Evolutionary conservation across 1,140 invertebrate species (phyloP), one percentile per base, ranked within the genome.

Genomic region (Holcopasites calliopsidis): DNA sequence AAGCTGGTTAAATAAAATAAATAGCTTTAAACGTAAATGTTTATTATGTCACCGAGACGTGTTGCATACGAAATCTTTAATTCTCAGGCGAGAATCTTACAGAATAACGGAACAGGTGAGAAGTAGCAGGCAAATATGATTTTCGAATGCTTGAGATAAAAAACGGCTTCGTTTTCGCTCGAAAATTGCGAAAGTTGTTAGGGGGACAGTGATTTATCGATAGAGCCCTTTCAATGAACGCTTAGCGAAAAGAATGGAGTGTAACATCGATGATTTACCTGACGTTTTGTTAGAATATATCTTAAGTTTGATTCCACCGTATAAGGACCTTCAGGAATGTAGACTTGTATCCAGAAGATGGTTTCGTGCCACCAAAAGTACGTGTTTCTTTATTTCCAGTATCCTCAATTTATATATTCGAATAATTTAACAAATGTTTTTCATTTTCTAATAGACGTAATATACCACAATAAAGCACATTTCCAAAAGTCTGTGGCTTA

Each of bases 271-370:
- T 84, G 93, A 94, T 88, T 92, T 99, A 72, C 97, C 98, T 10
- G 96, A 98, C 90, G 97, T 98, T 93, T 94, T 99, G 57, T 91
- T 99, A 65, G 97, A 98, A 90, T 97, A 97, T 88, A 98, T 99
- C 87, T 93, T 99, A 73, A 94, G 95, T 78, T 94, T 97, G 87
- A 92, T 99, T 80, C 96, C 97, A 72, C 97, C 97, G 21, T 99
- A 99, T 87, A 94, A 95, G 90, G 97, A 98, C 93, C 92, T 98
- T 69, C 94, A 97, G 89, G 93, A 95, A 86, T 97, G 97, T 88
- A 96, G 95, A 92, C 90, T 94, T 79, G 97, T 99, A 21, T 97
- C 95, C 78, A 96, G 95, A 91, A 93, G 95, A 90, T 98, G 97
- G 97, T 94, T 94, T 89, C 92, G 92, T 79, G 94, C 95, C 86